Conservation (phyloP, 2,113 vertebrate species). For the Tautogolabrus adspersus region DNA sequence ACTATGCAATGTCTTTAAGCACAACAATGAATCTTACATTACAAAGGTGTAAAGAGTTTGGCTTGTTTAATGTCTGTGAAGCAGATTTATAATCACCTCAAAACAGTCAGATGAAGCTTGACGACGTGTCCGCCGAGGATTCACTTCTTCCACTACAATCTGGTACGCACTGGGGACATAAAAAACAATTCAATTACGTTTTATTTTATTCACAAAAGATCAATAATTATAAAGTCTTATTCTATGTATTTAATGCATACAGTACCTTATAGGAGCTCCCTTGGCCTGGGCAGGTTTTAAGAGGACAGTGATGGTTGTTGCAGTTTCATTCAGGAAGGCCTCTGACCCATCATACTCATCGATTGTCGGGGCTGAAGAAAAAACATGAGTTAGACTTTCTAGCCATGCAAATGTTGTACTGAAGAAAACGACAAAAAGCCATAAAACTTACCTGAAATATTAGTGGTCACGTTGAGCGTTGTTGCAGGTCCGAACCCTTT, state of each 20-base stretch:
- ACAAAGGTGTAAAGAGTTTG: neutral
- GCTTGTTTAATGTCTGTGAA: neutral
- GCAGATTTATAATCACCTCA: conserved; percentile 76
- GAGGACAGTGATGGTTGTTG: conserved; percentile 96
- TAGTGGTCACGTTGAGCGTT: conserved; percentile 94
- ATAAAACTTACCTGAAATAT: conserved; percentile 91
- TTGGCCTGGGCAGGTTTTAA: conserved; percentile 97
- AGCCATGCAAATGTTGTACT: neutral
- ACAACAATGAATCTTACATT: neutral
- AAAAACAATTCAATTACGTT: neutral
- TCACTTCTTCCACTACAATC: conserved; percentile 95
- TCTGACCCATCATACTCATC: conserved; percentile 96
- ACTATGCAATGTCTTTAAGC: neutral
- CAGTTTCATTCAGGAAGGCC: conserved; percentile 96
- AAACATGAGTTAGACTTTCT: conserved; percentile 5
- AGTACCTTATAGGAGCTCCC: conserved; percentile 96
- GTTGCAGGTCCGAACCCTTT: conserved; percentile 95
- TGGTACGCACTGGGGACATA: conserved; percentile 91
- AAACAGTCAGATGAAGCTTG: conserved; percentile 93
- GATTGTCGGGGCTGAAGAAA: conserved; percentile 90
- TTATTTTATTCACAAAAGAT: no score
- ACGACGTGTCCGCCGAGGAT: conserved; percentile 89
- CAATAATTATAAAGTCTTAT: no score
- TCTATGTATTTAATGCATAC: neutral
- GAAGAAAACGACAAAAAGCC: rapidly evolving